A percentile compares a stretch with the other conserved stretches of the same genome.
Evolutionary conservation across 37 sponge, comb jelly and placozoan genomes (phyloP).

Genomic region (Crambe crambe): DNA sequence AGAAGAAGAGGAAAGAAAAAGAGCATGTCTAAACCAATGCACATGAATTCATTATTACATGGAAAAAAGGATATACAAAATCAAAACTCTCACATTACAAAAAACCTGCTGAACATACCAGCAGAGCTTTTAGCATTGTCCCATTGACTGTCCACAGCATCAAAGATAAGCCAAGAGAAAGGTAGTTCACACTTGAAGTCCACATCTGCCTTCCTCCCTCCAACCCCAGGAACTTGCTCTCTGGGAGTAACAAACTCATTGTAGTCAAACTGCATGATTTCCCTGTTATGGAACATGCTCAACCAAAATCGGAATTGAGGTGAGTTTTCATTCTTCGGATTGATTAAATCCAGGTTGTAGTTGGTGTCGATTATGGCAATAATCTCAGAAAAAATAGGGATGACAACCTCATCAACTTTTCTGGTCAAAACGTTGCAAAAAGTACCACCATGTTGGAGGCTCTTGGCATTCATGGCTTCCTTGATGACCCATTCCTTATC

Average conservation of each 20-base stretch:
- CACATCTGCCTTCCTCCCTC: constrained; percentile 6
- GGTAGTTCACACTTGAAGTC: constrained; percentile 73
- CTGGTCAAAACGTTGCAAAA: constrained; percentile 46
- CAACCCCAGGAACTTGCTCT: constrained; percentile 17
- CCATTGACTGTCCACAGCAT: constrained; percentile 60
- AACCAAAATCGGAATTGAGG: constrained; percentile 53
- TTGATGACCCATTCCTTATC: constrained; percentile 63
- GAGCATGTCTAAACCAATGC: too few relatives aligned
- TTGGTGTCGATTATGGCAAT: constrained; percentile 57
- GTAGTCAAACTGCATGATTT: constrained; percentile 33
- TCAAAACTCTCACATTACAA: too few relatives aligned
- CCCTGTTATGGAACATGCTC: constrained; percentile 17
- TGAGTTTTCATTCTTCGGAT: not conserved
- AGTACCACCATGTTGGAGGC: constrained; percentile 67
- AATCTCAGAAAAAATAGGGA: constrained; percentile 58
- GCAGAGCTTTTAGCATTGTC: constrained; percentile 29
- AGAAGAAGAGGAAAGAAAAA: too few relatives aligned
- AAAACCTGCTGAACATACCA: too few relatives aligned
- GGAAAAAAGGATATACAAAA: not conserved
- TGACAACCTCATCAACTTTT: constrained; percentile 62
- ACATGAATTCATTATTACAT: too few relatives aligned
- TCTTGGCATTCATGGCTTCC: constrained; percentile 57
- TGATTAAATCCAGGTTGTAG: constrained; percentile 55
- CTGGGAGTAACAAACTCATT: constrained; percentile 8
- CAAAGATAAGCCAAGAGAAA: constrained; percentile 84